Evolutionary conservation across 2,113 vertebrate genomes (phyloP).

Genomic region (Lagopus muta): DNA sequence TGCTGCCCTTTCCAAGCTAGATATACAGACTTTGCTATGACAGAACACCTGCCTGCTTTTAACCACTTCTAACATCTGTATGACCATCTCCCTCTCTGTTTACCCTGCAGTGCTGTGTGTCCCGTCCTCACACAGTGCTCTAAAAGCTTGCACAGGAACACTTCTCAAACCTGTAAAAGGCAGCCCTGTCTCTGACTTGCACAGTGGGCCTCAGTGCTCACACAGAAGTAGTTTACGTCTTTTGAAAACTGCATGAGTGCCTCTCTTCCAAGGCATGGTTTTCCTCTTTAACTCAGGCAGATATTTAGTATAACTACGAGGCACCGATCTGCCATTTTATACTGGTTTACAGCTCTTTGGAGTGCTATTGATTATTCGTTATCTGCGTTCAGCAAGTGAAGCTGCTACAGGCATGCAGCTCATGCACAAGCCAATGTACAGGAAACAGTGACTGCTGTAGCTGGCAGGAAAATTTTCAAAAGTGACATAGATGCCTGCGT

Average conservation of each 20-base stretch:
- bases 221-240: background rate
- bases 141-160: background rate
- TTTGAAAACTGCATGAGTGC: background rate
- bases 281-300: background rate
- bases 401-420: background rate
- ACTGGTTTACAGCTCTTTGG: background rate
- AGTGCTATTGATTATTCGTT: background rate
- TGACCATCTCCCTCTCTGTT: background rate
- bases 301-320: background rate
- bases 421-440: background rate
- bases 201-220: background rate
- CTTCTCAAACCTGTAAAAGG: background rate
- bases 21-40: background rate
- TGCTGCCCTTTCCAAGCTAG: background rate
- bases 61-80: background rate
- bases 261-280: background rate
- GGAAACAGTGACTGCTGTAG: background rate
- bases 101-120: background rate
- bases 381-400: background rate
- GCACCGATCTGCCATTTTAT: background rate
- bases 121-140: background rate
- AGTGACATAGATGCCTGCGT: background rate
- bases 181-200: background rate
- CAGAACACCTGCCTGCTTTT: background rate
- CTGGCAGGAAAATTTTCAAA: constrained; percentile 25